Percentiles rank a stretch among this genome's conserved stretches.
Conservation (phyloP, 2,888 invertebrate genomes). For the Meiosimyza decipiens region DNA sequence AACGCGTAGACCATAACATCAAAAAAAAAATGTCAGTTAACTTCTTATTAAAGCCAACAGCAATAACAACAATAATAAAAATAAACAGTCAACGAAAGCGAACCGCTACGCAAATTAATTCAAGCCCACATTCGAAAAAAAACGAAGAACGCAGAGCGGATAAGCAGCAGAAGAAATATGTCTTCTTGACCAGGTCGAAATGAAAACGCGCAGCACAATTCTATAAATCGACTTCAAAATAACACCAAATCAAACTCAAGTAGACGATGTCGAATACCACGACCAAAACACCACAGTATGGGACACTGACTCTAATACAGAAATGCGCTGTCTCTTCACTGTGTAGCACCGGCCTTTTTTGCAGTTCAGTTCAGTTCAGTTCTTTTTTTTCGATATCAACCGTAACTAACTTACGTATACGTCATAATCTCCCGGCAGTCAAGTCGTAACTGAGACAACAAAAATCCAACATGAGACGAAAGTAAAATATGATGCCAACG, state of each 20-base stretch:
- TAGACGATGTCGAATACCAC: conserved; percentile 24
- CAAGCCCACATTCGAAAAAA: conserved; percentile 2
- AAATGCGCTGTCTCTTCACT: neutral
- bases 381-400: neutral
- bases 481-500: neutral
- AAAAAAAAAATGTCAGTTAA: no score
- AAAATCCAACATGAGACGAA: conserved; percentile 16
- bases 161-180: no score
- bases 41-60: no score
- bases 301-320: conserved; percentile 2
- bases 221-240: neutral
- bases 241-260: conserved; percentile 2
- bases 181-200: no score
- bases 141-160: neutral
- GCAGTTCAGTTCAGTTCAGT: neutral
- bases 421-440: conserved; percentile 40
- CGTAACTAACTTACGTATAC: conserved; percentile 4
- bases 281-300: conserved; percentile 25
- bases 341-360: conserved; percentile 6
- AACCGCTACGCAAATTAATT: conserved; percentile 21
- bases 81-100: neutral
- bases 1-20: conserved; percentile 1
- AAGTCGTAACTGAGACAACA: conserved; percentile 45
- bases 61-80: no score
- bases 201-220: no score